Evolutionary conservation across 2,113 vertebrate genomes (phyloP).

Genomic region (Elephas maximus): DNA sequence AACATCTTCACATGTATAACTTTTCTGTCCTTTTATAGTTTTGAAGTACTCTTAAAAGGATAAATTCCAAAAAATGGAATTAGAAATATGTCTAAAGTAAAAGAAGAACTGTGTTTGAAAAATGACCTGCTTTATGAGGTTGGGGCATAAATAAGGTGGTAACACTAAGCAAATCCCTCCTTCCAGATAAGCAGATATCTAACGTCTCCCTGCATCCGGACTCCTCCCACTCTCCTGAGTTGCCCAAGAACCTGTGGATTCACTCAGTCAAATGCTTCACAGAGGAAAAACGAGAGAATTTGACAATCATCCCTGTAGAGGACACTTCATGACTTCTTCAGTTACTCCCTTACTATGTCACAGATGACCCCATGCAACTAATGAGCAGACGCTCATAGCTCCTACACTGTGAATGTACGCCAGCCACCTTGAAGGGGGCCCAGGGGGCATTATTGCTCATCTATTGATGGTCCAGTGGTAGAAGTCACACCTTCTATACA

Average conservation of each 20-base stretch:
- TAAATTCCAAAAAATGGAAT: constrained; percentile 44
- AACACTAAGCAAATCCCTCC: not conserved
- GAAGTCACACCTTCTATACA: not conserved
- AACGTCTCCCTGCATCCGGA: not conserved
- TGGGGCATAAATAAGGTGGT: not conserved
- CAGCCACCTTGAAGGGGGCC: not conserved
- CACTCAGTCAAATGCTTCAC: not conserved
- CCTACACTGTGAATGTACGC: not conserved
- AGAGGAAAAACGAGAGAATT: not conserved
- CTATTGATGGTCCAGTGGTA: not conserved
- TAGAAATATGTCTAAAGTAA: constrained; percentile 37
- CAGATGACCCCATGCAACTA: not conserved
- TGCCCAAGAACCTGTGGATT: not conserved
- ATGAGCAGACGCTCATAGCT: not conserved
- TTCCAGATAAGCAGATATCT: not conserved
- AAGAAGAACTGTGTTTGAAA: not conserved
- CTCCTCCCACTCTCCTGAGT: not conserved
- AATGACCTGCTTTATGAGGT: not conserved
- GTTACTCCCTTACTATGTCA: not conserved
- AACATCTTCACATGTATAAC: not conserved
- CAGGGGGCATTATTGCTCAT: not conserved
- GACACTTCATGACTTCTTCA: not conserved
- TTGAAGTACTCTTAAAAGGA: constrained; percentile 27
- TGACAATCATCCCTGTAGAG: not conserved
- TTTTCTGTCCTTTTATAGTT: not conserved